A percentile compares a stretch with the other conserved stretches of the same genome.
Evolutionary conservation across 1,140 invertebrate species (phyloP).

Genomic region (Meloidogyne hapla): DNA sequence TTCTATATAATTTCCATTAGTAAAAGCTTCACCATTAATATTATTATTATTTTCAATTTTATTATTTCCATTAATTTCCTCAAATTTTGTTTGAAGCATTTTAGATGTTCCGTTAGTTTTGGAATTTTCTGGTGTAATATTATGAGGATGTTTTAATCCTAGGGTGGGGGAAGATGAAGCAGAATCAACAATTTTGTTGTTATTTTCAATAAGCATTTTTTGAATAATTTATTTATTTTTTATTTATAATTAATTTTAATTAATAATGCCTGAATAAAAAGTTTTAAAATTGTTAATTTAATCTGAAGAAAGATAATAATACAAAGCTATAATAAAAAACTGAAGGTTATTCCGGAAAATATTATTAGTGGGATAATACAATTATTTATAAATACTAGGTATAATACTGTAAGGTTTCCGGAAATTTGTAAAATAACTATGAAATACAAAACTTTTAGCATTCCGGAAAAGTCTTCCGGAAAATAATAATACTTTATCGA

Average conservation of each 20-base stretch:
- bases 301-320: too few relatives aligned
- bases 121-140: not conserved
- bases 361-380: too few relatives aligned
- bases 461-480: too few relatives aligned
- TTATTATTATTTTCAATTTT: not conserved
- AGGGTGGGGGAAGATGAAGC: not conserved
- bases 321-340: too few relatives aligned
- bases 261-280: too few relatives aligned
- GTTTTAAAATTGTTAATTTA: too few relatives aligned
- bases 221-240: not conserved
- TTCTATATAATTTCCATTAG: not conserved
- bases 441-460: too few relatives aligned
- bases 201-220: not conserved
- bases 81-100: not conserved
- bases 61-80: not conserved
- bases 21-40: not conserved
- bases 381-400: too few relatives aligned
- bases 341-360: too few relatives aligned
- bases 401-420: too few relatives aligned
- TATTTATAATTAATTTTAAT: not conserved
- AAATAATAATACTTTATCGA: too few relatives aligned
- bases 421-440: too few relatives aligned
- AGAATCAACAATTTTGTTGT: not conserved
- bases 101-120: not conserved
- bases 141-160: not conserved